Evolutionary conservation across 1,140 invertebrate genomes (phyloP), one percentile per base, ranked within the genome.

Genomic region (Drosophila truncata): DNA sequence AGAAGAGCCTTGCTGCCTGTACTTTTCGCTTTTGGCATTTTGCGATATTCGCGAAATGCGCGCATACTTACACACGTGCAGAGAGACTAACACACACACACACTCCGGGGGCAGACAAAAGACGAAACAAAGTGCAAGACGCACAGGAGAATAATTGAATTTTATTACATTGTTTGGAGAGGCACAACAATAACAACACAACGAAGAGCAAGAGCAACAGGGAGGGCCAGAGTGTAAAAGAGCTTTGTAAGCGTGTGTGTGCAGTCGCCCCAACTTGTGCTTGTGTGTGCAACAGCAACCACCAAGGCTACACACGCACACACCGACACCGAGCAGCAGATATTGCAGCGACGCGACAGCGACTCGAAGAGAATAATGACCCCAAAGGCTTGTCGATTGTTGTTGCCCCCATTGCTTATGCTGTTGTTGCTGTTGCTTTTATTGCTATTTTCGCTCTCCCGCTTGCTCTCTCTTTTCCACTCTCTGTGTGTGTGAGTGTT

Each of bases 101-200:
- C 75, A 78, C 69, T 1, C 7, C 1, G 27, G 27, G 77, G 69
- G 65, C 67, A 61, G 73, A 84, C 80, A 92, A 92, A 92, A 92
- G 91, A 83, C 84, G 91, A 92, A 92, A 92, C 91, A 92, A 92
- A 92, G 80, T 92, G 91, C 87, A 92, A 92, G 88, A 91, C 88
- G 91, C 74, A 91, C 73, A 87, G 64, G 85, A 92, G 86, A 92
- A 92, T 92, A 92, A 92, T 92, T 92, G 91, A 92, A 92, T 92
- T 92, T 92, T 92, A 92, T 92, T 92, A 92, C 91, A 92, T 92
- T 92, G 91, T 91, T 92, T 92, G 91, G 69, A 86, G 85, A 86
- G 91, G 78, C 83, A 60, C 73, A 81, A 83, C 80, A 87, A 37
- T 35, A 54, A 54, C 50, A 52, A 33, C 13, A 55, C 33, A 37